phyloP scores from a whole-genome alignment of 2,888 invertebrate species.

The Thereva unica region DNA sequence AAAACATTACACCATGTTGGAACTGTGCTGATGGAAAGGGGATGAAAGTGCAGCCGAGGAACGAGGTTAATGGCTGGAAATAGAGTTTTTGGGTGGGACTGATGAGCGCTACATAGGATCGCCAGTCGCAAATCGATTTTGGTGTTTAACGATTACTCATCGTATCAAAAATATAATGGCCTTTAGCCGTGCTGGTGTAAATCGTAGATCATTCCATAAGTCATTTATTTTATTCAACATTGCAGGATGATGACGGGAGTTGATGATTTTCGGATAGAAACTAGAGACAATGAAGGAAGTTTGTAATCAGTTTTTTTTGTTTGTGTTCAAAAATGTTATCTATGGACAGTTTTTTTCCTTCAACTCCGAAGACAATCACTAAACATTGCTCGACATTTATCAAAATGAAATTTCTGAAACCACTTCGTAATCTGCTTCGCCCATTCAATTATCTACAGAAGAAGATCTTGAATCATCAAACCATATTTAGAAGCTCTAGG shows the following conservation, averaged over 20 bases:
- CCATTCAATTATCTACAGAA: too few species aligned
- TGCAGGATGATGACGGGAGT: not conserved
- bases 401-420: too few species aligned
- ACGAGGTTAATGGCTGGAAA: conserved; percentile 34
- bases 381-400: too few species aligned
- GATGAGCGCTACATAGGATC: conserved; percentile 20
- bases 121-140: conserved; percentile 35
- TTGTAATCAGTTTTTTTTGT: too few species aligned
- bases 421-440: too few species aligned
- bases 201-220: conserved; percentile 30
- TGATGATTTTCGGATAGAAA: not conserved
- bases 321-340: too few species aligned
- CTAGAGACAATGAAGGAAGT: too few species aligned
- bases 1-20: conserved; percentile 25
- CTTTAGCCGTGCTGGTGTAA: conserved; percentile 30
- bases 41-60: conserved; percentile 1
- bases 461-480: too few species aligned
- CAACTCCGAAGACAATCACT: too few species aligned
- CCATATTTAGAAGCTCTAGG: too few species aligned
- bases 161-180: conserved; percentile 30
- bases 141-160: conserved; percentile 36
- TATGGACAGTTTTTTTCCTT: too few species aligned
- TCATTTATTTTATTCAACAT: conserved; percentile 22
- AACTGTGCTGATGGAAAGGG: not conserved
- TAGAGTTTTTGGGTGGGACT: conserved; percentile 24